These are phyloP conservation scores for Colossoma macropomum DNA, from an alignment of 2,113 vertebrate species.

Conservation along the genomic window DNA sequence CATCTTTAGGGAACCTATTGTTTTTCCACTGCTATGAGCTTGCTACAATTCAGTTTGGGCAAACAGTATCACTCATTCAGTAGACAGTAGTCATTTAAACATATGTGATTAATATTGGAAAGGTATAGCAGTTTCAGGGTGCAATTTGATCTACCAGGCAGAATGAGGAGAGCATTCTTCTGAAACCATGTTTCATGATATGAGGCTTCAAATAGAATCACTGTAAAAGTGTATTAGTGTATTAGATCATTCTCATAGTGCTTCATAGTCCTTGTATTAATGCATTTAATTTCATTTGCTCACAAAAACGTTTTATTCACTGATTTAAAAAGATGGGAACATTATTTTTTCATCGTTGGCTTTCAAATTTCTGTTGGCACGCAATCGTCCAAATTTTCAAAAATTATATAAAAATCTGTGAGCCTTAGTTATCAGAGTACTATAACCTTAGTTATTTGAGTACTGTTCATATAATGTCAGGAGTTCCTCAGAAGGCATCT, in stretches of 20 bases:
- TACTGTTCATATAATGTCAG: background rate
- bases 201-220: background rate
- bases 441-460: too few relatives aligned
- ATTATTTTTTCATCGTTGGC: slow-evolving; percentile 13
- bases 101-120: slow-evolving; percentile 7
- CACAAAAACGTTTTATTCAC: background rate
- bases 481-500: background rate
- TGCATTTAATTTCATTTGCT: slow-evolving; percentile 27
- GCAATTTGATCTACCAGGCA: slow-evolving; percentile 12
- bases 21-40: background rate
- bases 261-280: slow-evolving; percentile 7
- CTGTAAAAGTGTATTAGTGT: background rate
- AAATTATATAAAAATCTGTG: background rate
- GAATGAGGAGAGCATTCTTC: slow-evolving; percentile 5
- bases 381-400: background rate
- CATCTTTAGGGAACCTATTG: background rate
- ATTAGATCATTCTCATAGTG: slow-evolving; percentile 2
- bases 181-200: slow-evolving; percentile 1
- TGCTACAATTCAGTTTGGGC: background rate
- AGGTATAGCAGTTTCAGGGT: background rate
- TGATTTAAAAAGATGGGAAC: background rate
- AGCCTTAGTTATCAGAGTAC: background rate
- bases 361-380: background rate
- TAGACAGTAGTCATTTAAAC: slow-evolving; percentile 21
- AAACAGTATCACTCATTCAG: background rate